Conservation (phyloP, 2,888 invertebrate species). For the Leptinotarsa tumamoca region DNA sequence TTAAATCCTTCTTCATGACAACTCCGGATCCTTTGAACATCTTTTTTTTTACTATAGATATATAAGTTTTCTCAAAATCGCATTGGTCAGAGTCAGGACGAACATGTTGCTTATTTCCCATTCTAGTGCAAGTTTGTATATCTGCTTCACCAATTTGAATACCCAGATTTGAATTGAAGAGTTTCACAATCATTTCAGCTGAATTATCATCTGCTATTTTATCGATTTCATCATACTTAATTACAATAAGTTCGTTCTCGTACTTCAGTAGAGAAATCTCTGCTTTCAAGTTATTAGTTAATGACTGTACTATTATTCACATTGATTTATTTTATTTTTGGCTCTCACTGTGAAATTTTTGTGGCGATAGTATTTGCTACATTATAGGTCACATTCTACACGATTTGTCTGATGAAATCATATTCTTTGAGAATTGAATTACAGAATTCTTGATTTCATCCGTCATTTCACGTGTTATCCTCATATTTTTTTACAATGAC, state of each 20-base stretch:
- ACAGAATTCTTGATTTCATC: neutral
- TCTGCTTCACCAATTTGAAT: neutral
- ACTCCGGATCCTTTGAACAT: conserved; percentile 21
- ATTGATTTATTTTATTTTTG: neutral
- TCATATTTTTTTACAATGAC: neutral
- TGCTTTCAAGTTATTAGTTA: neutral
- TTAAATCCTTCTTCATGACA: conserved; percentile 13
- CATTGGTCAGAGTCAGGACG: conserved; percentile 1
- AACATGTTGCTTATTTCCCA: conserved; percentile 4
- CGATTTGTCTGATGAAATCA: neutral
- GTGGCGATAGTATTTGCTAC: neutral
- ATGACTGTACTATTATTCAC: neutral
- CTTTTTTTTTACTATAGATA: conserved; percentile 10
- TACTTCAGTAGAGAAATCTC: neutral
- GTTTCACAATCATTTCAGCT: neutral
- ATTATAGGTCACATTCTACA: neutral
- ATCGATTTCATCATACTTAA: neutral
- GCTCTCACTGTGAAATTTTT: neutral
- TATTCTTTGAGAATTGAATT: neutral
- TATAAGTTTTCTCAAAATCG: neutral
- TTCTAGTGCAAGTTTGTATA: conserved; percentile 15
- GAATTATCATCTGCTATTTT: neutral
- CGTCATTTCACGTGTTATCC: neutral
- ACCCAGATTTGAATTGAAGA: neutral
- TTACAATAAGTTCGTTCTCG: neutral